Evolutionary conservation across 2,797 vertebrate species (phyloP).

Genomic region (Luscinia megarhynchos): DNA sequence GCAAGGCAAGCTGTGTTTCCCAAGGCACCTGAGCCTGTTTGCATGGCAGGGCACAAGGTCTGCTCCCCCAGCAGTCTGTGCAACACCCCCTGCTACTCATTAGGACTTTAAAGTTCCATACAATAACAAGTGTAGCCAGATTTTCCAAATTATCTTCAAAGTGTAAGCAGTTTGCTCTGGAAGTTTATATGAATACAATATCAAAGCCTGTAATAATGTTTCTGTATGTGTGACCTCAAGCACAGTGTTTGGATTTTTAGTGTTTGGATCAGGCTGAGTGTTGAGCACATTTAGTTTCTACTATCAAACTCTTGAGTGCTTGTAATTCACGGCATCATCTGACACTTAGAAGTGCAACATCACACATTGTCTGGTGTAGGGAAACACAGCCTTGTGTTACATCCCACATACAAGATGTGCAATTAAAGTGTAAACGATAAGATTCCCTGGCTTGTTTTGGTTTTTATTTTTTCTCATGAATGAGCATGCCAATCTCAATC

Average conservation of each 20-base stretch:
- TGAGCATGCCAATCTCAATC: not conserved
- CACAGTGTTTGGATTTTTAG: not conserved
- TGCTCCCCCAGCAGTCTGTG: rapidly evolving
- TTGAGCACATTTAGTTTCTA: not conserved
- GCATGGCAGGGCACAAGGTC: not conserved
- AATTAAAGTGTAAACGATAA: not conserved
- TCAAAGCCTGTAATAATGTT: not conserved
- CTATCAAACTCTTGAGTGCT: not conserved
- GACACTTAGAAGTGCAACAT: not conserved
- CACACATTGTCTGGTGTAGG: not conserved
- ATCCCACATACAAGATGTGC: not conserved
- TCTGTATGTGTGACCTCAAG: rapidly evolving
- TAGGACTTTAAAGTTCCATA: not conserved
- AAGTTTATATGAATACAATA: not conserved
- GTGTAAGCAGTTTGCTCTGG: not conserved
- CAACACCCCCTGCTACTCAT: not conserved
- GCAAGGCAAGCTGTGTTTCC: not conserved
- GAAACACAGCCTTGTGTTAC: not conserved
- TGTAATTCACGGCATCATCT: not conserved
- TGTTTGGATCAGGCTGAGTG: not conserved
- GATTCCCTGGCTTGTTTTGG: not conserved
- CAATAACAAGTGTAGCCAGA: not conserved
- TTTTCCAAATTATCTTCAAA: not conserved
- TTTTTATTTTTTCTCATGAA: not conserved
- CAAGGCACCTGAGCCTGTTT: not conserved